Evolutionary conservation across 2,888 invertebrate genomes (phyloP), one percentile per base, ranked within the genome.

Genomic region (Pilophorus perplexus): DNA sequence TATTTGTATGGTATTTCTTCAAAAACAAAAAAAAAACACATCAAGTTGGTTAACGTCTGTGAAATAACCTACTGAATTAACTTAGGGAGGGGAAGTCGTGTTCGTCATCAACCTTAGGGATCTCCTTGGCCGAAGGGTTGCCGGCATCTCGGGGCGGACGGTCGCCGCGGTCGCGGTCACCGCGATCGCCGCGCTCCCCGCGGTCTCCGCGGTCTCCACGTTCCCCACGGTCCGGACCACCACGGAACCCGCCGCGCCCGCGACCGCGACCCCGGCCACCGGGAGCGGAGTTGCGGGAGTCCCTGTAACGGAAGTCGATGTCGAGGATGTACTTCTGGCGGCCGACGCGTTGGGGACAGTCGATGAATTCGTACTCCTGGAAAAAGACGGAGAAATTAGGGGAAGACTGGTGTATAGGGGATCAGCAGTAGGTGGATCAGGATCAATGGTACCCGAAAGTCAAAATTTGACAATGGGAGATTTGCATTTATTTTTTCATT

Each of bases 71-170:
- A 33, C 14, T 44, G 40, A 64, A 64, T 64, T 52, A 64, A 40
- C 42, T 52, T 48, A 95, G 85, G 77, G 93, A 91, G 74, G 95
- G 95, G 81, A 95, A 95, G 80, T 94, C 94, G 79, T 88, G 88
- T 82, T 92, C 93, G 80, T 95, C 93, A 77, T 94, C 93, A 72
- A 95, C 93, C 79, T 93, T 93, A 16, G 94, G 93, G 73, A 92
- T 83, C 74, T 89, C 59, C 42, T 64, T 48, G 18, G 20, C 14
- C 33, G 44, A 28, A 22, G 18, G 23, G 37, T 25, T 20, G 27
- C 28, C 20, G 59, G 23, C 18, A 16, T 40, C 44, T 14, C 40
- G 23, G 23, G 62, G 62, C 37, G 18, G 37, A n/a, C 42, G 42
- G 5, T 42, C 42, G n/a, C n/a, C n/a, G 5, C 16, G 42, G 5